These are phyloP conservation scores for Oceanodroma leucorhoa DNA, from an alignment of 2,797 vertebrate genomes.

Conservation along the genomic window DNA sequence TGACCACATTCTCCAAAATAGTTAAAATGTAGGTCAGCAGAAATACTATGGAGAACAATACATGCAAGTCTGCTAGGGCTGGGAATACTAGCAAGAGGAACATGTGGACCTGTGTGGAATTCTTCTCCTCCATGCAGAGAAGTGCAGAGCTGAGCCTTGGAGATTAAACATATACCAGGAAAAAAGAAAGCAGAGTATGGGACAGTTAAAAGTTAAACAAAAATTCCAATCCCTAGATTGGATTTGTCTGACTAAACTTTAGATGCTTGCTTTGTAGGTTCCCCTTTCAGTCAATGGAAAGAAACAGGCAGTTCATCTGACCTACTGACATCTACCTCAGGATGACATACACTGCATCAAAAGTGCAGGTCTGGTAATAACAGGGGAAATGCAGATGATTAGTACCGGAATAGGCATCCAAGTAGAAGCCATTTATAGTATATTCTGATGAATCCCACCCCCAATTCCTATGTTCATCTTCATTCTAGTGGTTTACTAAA, in stretches of 20 bases:
- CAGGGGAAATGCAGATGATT: background rate
- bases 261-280: background rate
- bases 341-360: background rate
- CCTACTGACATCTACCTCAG: background rate
- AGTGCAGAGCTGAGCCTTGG: background rate
- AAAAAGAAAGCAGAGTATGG: background rate
- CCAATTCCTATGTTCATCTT: background rate
- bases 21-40: constrained; percentile 28
- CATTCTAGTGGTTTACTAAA: background rate
- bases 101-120: background rate
- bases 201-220: background rate
- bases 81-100: constrained; percentile 38
- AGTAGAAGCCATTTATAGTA: background rate
- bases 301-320: background rate
- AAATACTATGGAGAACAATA: constrained; percentile 5
- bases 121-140: background rate
- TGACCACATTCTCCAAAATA: constrained; percentile 32
- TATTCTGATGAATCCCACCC: background rate
- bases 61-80: background rate
- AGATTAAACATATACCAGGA: background rate
- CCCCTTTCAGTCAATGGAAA: background rate
- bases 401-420: background rate
- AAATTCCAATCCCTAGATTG: too few relatives aligned
- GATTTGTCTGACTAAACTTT: background rate
- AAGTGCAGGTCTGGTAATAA: background rate